Evolutionary conservation across 2,113 vertebrate species (phyloP), one percentile per base, ranked within the genome.

Genomic region (Nothoprocta pentlandii): DNA sequence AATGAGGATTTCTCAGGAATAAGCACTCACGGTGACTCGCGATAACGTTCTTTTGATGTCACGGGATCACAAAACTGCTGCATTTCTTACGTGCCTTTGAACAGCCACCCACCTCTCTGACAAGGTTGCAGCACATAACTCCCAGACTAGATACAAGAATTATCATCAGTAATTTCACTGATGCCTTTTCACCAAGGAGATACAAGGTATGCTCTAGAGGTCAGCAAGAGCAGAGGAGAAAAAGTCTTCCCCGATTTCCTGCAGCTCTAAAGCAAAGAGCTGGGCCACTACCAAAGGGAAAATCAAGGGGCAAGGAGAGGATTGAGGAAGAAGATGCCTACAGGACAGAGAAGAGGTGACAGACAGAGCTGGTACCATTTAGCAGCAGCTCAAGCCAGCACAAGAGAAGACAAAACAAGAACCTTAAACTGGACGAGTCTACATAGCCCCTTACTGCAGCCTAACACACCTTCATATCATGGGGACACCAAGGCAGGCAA

Each of bases 11-110:
- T 54, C 59, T 80, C n/a, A 63, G 46, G 26, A 26, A 62, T 76
- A 80, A 76, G 21, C 28, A 41, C 30, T 73, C 20, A 36, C 62
- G 34, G 58, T 87, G 75, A 44, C 58, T 62, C 61, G 80, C 87
- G 20, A 73, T 34, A 87, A 34, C 25, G 54, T 88, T 49, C 41
- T 93, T 69, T 51, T 61, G 79, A 73, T 87, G 76, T n/a, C 54
- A 62, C 46, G 30, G 61, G 54, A 42, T 78, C n/a, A 42, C 9
- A 21, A 81, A 68, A 92, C 42, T 10, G 15, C 53, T 62, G 26
- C 9, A 34, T 76, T 61, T 76, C 32, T 23, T 47, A 10, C 1
- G 7, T 53, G 63, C 58, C 62, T 66, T 22, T 84, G 9, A 85
- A 73, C 15, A 81, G 80, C 62, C 77, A 66, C 58, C 32, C 74